Evolutionary conservation across 1,140 invertebrate genomes (phyloP), one percentile per base, ranked within the genome.

Genomic region (Acromyrmex heyeri): DNA sequence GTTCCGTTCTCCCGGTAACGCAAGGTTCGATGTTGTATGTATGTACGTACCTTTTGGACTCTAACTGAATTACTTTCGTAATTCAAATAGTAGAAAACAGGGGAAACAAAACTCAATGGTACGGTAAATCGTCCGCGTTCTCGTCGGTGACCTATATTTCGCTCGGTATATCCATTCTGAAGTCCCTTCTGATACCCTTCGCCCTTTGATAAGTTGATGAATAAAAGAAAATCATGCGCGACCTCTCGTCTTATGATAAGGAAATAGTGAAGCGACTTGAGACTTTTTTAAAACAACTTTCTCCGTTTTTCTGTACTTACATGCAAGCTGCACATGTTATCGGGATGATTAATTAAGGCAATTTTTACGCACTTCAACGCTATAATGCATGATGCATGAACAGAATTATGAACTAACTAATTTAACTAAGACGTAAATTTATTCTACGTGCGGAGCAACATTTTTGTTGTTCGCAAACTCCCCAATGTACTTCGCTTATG

Each of bases 31-130:
- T 14, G 44, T 24, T 44, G 30, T n/a, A 8, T 27, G 16, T n/a
- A 8, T 30, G 27, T 30, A 30, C 27, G 16, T 61, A 61, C 24
- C 53, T 83, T 75, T 75, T n/a, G 44, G 24, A 61, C 16, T 30
- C 53, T 76, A 62, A 62, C 34, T 27, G 72, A 77, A 85, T 85
- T 64, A 85, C 38, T 77, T 50, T 10, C 7, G 70, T 62, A 55
- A 78, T 78, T 67, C 83, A 67, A 62, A 59, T 16, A 44, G 78
- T 27, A 38, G 48, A 65, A 79, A 79, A 57, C 16, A 7, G 30
- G 7, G 12, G 53, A 67, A 79, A 78, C 57, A 67, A 79, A 65
- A 79, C 62, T 67, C 61, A 24, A 59, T 30, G 65, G 67, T 69
- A 59, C 67, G 67, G 59, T 81, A 59, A 72, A 72, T 72, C 21